Evolutionary conservation across 2,888 invertebrate genomes (phyloP).

Genomic region (Campoplex capitator): DNA sequence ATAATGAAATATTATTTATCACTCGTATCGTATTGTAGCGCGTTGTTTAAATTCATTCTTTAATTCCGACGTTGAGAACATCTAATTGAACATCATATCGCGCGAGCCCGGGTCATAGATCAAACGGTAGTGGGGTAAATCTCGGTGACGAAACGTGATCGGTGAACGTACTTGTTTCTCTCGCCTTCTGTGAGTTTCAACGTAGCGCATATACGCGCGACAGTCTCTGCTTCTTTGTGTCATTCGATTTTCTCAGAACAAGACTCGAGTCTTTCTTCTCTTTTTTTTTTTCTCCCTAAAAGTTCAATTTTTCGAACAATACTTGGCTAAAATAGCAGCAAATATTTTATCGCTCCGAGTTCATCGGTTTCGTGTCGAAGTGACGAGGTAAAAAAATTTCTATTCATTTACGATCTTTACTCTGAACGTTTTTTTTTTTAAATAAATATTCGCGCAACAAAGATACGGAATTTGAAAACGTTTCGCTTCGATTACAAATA

Average conservation of each 20-base stretch:
- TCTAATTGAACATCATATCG: constrained; percentile 44
- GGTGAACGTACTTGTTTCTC: constrained; percentile 38
- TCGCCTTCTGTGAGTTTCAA: constrained; percentile 33
- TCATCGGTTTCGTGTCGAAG: not conserved
- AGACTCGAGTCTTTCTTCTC: not conserved
- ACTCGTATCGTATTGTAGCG: constrained; percentile 2
- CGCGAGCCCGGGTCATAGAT: constrained; percentile 38
- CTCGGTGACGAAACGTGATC: constrained; percentile 30
- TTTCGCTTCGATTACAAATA: not conserved
- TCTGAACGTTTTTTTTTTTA: not conserved
- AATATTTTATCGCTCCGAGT: not conserved
- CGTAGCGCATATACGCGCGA: constrained; percentile 11
- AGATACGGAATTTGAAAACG: not conserved
- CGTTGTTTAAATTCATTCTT: constrained; percentile 7
- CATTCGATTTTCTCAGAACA: not conserved
- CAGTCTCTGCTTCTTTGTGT: not conserved
- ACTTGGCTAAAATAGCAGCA: not conserved
- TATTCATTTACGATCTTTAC: not conserved
- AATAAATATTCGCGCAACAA: not conserved
- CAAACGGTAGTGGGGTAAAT: constrained; percentile 26
- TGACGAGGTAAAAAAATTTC: not conserved
- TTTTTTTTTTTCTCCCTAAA: not conserved
- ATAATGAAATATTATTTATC: not conserved
- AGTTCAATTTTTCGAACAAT: not conserved
- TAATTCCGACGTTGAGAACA: constrained; percentile 24